Evolutionary conservation across 2,888 invertebrate species (phyloP).

Genomic region (Agrochola lychnidis): DNA sequence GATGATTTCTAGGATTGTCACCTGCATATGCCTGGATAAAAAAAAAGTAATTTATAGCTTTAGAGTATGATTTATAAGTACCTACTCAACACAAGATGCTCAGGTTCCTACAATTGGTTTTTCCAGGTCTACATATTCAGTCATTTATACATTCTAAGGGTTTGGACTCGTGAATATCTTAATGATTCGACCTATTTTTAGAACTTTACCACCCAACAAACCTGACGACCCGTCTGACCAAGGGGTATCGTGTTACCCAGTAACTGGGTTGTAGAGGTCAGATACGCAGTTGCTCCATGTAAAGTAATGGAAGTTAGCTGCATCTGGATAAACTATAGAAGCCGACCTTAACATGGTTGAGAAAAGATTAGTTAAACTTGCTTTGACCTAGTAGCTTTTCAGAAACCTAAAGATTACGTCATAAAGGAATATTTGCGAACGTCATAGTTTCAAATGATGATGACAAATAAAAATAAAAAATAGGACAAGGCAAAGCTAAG

Average conservation of each 20-base stretch:
- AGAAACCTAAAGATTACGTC: not conserved
- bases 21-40: too few relatives aligned
- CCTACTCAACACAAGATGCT: not conserved
- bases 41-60: not conserved
- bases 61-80: not conserved
- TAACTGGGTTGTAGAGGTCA: too few relatives aligned
- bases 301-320: too few relatives aligned
- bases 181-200: not conserved
- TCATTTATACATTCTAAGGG: not conserved
- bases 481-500: not conserved
- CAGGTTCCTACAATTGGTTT: not conserved
- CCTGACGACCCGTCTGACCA: too few relatives aligned
- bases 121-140: not conserved
- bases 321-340: too few relatives aligned
- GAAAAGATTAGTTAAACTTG: too few relatives aligned
- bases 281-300: too few relatives aligned
- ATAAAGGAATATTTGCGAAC: not conserved
- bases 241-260: too few relatives aligned
- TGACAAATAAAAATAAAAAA: not conserved
- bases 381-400: not conserved
- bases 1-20: not conserved
- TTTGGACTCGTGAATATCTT: not conserved
- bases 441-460: not conserved
- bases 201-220: too few relatives aligned
- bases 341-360: too few relatives aligned